Evolutionary conservation across 2,797 vertebrate genomes (phyloP).

Genomic region (Moxostoma hubbsi): DNA sequence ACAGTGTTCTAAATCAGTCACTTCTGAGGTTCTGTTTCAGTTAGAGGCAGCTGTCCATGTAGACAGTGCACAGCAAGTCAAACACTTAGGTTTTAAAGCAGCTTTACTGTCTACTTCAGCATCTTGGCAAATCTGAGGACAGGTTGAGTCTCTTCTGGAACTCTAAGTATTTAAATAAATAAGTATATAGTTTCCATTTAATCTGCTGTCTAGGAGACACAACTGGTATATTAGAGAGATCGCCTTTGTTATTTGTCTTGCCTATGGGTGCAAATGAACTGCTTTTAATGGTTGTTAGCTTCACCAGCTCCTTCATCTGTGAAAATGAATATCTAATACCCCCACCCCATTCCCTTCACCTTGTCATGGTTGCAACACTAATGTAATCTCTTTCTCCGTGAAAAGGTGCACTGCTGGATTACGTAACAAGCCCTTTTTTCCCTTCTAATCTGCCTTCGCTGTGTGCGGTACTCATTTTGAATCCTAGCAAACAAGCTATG

Average conservation of each 20-base stretch:
- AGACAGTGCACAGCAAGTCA: no score
- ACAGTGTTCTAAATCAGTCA: no score
- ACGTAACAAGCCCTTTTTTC: constrained; percentile 22
- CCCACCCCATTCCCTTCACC: constrained; percentile 21
- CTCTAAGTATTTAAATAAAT: not conserved
- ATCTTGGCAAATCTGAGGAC: not conserved
- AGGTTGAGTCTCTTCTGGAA: not conserved
- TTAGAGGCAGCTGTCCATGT: no score
- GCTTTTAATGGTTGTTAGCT: not conserved
- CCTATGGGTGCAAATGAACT: not conserved
- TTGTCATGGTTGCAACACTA: constrained; percentile 39
- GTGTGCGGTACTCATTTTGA: constrained; percentile 24
- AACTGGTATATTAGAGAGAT: not conserved
- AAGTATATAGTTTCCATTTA: no score
- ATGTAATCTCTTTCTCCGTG: constrained; percentile 42
- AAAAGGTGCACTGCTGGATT: constrained; percentile 41
- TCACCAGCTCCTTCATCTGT: constrained; percentile 5
- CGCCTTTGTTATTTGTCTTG: not conserved
- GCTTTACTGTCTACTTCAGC: not conserved
- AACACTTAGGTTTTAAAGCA: not conserved
- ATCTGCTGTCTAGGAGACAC: no score
- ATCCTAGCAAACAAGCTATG: constrained; percentile 32
- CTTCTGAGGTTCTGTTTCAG: no score
- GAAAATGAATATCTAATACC: not conserved
- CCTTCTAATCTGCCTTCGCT: constrained; percentile 24